phyloP scores from a whole-genome alignment of 2,888 invertebrate genomes.

The Criorhina ranunculi region DNA sequence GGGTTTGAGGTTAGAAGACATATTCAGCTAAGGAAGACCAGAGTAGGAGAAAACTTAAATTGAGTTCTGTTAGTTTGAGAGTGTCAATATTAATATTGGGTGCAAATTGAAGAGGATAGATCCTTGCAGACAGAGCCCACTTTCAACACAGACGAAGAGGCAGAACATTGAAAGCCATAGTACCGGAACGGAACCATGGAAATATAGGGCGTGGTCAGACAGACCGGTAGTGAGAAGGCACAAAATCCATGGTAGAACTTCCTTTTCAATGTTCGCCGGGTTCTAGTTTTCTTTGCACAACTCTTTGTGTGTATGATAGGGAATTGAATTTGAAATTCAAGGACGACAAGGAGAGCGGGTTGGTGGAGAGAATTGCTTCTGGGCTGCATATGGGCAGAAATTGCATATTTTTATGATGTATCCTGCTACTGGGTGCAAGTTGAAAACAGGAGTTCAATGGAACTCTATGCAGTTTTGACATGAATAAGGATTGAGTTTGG shows the following conservation, averaged over 20 bases:
- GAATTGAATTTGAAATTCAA: constrained; percentile 67
- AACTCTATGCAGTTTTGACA: constrained; percentile 30
- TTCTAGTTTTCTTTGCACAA: constrained; percentile 1
- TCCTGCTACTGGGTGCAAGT: not conserved
- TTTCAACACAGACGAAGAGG: constrained; percentile 5
- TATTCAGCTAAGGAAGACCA: not conserved
- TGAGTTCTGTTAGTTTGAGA: constrained; percentile 74
- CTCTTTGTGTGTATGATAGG: constrained; percentile 27
- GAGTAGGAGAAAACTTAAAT: constrained; percentile 61
- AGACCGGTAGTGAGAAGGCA: constrained; percentile 14
- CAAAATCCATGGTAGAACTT: constrained; percentile 41
- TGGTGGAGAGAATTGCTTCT: constrained; percentile 55
- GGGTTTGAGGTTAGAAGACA: constrained; percentile 1
- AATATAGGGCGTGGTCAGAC: constrained; percentile 66
- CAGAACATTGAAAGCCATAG: constrained; percentile 13
- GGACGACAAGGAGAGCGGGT: constrained; percentile 43
- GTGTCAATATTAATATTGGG: constrained; percentile 75
- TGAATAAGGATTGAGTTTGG: constrained; percentile 34
- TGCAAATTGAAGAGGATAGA: constrained; percentile 72
- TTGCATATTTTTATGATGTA: constrained; percentile 66
- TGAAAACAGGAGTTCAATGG: constrained; percentile 33
- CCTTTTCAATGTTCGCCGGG: constrained; percentile 50
- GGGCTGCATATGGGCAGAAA: constrained; percentile 48
- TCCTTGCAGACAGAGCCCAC: constrained; percentile 33
- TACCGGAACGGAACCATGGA: constrained; percentile 32